phyloP scores from a whole-genome alignment of 2,113 vertebrate species.

The Labeo rohita region DNA sequence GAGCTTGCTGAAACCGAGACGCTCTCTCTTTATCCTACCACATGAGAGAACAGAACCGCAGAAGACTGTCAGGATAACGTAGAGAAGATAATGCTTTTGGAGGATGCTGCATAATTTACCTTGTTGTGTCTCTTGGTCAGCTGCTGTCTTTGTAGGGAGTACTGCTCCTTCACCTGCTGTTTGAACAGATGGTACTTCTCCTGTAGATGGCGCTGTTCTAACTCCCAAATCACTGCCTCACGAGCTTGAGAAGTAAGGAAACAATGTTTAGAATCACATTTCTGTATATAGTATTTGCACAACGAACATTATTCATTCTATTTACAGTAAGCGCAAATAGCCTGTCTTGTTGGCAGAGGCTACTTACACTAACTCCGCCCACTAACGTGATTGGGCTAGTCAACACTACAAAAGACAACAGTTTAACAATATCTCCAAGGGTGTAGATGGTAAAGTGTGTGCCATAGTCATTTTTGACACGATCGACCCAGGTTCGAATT shows the following conservation, averaged over 20 bases:
- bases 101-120: slow-evolving; percentile 57
- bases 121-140: slow-evolving; percentile 73
- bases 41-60: neutral
- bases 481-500: too few relatives aligned
- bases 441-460: too few relatives aligned
- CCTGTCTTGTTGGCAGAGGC: too few relatives aligned
- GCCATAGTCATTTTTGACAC: too few relatives aligned
- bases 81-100: neutral
- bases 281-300: neutral
- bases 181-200: slow-evolving; percentile 78
- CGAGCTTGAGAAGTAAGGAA: slow-evolving; percentile 62
- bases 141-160: slow-evolving; percentile 70
- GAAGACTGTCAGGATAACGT: neutral
- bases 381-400: too few relatives aligned
- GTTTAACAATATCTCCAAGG: too few relatives aligned
- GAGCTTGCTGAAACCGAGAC: slow-evolving; percentile 68
- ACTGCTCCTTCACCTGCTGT: slow-evolving; percentile 77
- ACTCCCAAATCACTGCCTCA: slow-evolving; percentile 71
- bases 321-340: too few relatives aligned
- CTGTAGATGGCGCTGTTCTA: slow-evolving; percentile 75
- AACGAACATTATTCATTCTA: neutral
- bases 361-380: too few relatives aligned
- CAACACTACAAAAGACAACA: too few relatives aligned
- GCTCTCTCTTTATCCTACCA: slow-evolving; percentile 72
- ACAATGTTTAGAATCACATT: neutral